These are phyloP conservation scores for Chrysomela aeneicollis DNA, from an alignment of 2,888 invertebrate genomes.

Conservation along the genomic window DNA sequence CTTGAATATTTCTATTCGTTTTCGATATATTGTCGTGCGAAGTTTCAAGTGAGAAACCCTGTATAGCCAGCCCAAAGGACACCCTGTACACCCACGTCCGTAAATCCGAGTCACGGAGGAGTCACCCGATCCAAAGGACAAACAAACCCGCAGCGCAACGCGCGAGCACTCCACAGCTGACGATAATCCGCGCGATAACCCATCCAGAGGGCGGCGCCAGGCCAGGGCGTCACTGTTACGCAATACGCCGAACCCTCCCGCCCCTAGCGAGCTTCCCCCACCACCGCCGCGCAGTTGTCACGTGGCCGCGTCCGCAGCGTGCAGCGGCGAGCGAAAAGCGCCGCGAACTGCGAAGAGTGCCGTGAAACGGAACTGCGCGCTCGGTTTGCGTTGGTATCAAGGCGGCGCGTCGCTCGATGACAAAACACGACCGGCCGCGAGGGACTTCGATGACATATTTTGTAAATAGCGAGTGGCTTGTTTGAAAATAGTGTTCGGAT, in stretches of 20 bases:
- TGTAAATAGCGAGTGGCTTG: slow-evolving; percentile 36
- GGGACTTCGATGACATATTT: slow-evolving; percentile 30
- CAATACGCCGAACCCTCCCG: background rate
- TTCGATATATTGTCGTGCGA: too few relatives aligned
- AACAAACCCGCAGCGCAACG: background rate
- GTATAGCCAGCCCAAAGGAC: too few relatives aligned
- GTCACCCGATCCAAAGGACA: too few relatives aligned
- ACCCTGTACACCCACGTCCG: too few relatives aligned
- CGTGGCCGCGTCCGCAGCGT: background rate
- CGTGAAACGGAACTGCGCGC: too few relatives aligned
- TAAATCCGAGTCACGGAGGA: too few relatives aligned
- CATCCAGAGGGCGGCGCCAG: background rate
- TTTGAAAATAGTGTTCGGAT: slow-evolving; percentile 30
- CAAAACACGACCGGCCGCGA: slow-evolving; percentile 20
- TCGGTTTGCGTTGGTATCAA: background rate
- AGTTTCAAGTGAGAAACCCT: too few relatives aligned
- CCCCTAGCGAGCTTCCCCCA: background rate
- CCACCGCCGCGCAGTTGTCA: slow-evolving; percentile 1
- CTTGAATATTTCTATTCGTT: too few relatives aligned
- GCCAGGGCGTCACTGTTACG: background rate
- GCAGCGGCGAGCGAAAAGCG: background rate
- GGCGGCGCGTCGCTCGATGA: slow-evolving; percentile 4
- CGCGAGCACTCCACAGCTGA: background rate
- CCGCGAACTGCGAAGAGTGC: background rate
- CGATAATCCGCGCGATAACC: background rate